Evolutionary conservation across 2,113 vertebrate species (phyloP).

Genomic region (Gopherus evgoodei): DNA sequence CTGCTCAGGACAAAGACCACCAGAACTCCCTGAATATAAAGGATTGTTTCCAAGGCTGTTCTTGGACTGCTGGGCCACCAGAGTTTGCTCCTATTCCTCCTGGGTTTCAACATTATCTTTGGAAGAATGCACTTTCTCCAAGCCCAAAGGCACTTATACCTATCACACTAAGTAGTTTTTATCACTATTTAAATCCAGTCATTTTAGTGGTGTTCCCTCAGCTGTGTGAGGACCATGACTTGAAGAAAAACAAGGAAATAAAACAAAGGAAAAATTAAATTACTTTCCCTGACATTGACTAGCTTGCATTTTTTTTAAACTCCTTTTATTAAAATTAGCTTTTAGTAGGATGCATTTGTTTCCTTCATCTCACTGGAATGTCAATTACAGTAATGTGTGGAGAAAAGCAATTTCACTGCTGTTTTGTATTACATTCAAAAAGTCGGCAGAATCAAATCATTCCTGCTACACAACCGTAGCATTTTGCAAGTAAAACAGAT

Average conservation of each 20-base stretch:
- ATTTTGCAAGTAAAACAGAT: not conserved
- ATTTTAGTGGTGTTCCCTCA: not conserved
- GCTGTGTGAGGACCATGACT: not conserved
- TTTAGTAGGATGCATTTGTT: not conserved
- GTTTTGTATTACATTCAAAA: not conserved
- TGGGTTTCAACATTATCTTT: not conserved
- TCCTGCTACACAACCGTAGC: not conserved
- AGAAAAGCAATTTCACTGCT: not conserved
- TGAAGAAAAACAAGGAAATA: not conserved
- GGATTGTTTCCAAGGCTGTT: not conserved
- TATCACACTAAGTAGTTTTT: not conserved
- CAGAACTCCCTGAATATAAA: not conserved
- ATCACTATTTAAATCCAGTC: not conserved
- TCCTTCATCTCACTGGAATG: not conserved
- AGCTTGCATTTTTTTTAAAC: not conserved
- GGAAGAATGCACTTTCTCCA: not conserved
- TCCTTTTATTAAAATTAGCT: not conserved
- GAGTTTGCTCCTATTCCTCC: not conserved
- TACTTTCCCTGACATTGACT: not conserved
- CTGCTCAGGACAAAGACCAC: not conserved
- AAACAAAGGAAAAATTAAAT: not conserved
- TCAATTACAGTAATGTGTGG: not conserved
- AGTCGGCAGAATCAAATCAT: not conserved
- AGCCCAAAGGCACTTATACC: not conserved
- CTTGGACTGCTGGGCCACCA: not conserved